Evolutionary conservation across 53 echinoderm and acorn worm species (phyloP), one percentile per base, ranked within the genome.

Genomic region (Temnopleurus reevesii): DNA sequence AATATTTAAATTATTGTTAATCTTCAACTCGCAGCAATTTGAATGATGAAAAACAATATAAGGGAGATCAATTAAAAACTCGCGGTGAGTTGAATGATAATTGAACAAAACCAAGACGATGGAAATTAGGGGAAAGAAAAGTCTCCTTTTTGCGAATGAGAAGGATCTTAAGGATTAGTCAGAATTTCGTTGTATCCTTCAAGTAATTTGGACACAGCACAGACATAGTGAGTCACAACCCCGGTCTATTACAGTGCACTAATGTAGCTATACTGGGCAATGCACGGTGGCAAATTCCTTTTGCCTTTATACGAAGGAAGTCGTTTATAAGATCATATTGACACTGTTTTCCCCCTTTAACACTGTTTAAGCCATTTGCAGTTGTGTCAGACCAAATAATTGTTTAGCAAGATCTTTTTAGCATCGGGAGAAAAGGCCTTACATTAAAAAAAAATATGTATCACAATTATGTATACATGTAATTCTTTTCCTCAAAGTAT

Each of bases 281-380:
- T 21, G 36, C 71, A 71, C 71, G 41, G 41, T 41, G n/a, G 38
- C 41, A 71, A 41, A 36, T 71, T 71, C 71, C 71, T 21, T 15
- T 12, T 21, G 21, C 8, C 23, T 36, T n/a, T 41, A 0, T n/a
- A 2, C 0, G 41, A 23, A 71, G 71, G 71, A 71, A 71, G 21
- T 41, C 41, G 71, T 71, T 71, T 71, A 41, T 71, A 38, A 63
- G 66, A 5, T 43, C 41, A 38, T 71, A 71, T 71, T 71, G n/a
- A 36, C 41, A 41, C 7, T n/a, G n/a, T 71, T 71, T 71, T 38
- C 34, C 43, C 71, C 71, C 71, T 71, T 71, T 71, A 36, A 71
- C 34, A n/a, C 71, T 41, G 36, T 71, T 71, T 71, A 36, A 71
- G 38, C 41, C 71, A n/a, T 2, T 17, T 9, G 10, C 9, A 49